phyloP scores from a whole-genome alignment of 1,140 invertebrate genomes.

The Dryas iulia region DNA sequence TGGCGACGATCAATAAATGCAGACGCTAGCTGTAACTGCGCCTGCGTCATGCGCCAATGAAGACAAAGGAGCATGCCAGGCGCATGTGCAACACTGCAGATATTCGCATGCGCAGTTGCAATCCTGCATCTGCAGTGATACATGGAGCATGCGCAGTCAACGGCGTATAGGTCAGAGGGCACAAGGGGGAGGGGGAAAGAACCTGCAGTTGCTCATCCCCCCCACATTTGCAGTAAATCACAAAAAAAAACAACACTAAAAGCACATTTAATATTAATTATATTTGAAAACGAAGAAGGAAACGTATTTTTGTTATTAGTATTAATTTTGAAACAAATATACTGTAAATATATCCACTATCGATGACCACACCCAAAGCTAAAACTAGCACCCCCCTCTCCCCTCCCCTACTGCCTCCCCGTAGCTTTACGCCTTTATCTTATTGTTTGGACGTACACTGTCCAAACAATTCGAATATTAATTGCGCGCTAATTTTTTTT shows the following conservation, averaged over 20 bases:
- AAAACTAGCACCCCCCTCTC: background rate
- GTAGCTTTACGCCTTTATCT: too few relatives aligned
- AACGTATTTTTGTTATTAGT: too few relatives aligned
- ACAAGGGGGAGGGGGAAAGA: background rate
- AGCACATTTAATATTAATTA: background rate
- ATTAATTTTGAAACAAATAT: background rate
- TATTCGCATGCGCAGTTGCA: background rate
- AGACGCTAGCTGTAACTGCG: background rate
- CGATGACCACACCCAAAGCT: background rate
- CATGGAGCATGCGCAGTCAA: background rate
- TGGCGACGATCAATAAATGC: background rate
- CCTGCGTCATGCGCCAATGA: background rate
- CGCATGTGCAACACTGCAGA: conserved; percentile 6
- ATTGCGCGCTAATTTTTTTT: background rate
- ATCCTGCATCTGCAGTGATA: background rate
- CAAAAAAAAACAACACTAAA: too few relatives aligned
- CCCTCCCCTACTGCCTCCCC: too few relatives aligned
- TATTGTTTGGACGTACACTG: background rate
- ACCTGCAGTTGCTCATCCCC: background rate
- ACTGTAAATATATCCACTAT: background rate
- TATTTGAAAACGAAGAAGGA: too few relatives aligned
- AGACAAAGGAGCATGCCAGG: background rate
- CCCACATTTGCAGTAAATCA: background rate
- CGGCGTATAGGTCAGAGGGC: background rate
- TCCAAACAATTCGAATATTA: background rate